Evolutionary conservation across 2,888 invertebrate genomes (phyloP).

Genomic region (Luffia ferchaultella): DNA sequence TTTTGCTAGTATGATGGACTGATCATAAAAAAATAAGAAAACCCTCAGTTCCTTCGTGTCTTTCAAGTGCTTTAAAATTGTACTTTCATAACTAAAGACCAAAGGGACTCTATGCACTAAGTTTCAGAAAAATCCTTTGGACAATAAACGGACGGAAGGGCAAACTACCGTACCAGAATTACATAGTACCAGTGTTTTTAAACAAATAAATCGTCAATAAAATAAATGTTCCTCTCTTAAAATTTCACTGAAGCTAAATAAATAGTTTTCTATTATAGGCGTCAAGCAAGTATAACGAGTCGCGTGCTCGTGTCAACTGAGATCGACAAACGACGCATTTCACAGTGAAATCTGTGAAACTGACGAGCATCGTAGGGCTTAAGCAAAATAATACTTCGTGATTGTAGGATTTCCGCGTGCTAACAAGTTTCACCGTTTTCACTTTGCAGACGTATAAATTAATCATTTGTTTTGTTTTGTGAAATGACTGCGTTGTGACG

Average conservation of each 20-base stretch:
- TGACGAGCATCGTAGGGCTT: conserved; percentile 2
- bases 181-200: too few species aligned
- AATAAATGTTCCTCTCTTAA: conserved; percentile 7
- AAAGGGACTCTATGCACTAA: too few species aligned
- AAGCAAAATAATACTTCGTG: conserved; percentile 4
- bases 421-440: background rate
- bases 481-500: too few species aligned
- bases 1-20: too few species aligned
- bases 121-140: too few species aligned
- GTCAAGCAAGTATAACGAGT: conserved; percentile 1
- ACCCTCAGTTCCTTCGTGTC: too few species aligned
- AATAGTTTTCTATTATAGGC: conserved; percentile 7
- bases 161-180: too few species aligned
- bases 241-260: conserved; percentile 4
- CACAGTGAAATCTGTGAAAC: conserved; percentile 1
- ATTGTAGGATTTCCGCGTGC: background rate
- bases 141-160: too few species aligned
- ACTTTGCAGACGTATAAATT: background rate
- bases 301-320: background rate
- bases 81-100: too few species aligned
- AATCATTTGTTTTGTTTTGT: background rate
- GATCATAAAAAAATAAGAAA: too few species aligned
- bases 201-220: too few species aligned
- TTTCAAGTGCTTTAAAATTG: too few species aligned
- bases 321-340: conserved; percentile 1